phyloP scores from a whole-genome alignment of 1,140 invertebrate genomes.

The Heliconius himera region DNA sequence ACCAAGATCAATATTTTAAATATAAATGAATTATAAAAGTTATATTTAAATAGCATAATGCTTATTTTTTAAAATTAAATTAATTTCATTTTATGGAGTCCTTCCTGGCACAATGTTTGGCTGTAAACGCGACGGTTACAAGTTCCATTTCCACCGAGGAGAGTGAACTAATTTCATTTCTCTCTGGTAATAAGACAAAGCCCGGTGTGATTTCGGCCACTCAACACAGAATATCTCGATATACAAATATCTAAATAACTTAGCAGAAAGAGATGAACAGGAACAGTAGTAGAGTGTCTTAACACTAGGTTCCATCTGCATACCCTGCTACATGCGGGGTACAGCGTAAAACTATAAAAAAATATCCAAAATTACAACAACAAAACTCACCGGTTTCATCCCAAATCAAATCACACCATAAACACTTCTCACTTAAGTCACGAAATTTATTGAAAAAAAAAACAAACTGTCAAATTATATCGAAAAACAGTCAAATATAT shows the following conservation, averaged over 20 bases:
- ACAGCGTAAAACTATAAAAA: neutral
- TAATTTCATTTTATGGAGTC: no score
- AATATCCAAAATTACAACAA: neutral
- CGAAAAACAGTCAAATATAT: conserved; percentile 1
- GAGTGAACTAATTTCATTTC: neutral
- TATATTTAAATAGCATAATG: no score
- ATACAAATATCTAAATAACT: neutral
- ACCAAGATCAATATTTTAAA: no score
- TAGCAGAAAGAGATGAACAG: neutral
- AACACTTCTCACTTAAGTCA: conserved; percentile 17
- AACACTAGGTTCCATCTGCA: neutral
- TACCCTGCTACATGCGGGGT: neutral
- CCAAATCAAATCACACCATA: conserved; percentile 1
- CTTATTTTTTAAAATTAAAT: no score
- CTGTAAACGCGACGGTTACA: neutral
- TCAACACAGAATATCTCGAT: neutral
- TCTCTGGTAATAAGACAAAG: neutral
- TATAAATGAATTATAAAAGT: no score
- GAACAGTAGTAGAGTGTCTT: neutral
- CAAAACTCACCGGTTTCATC: neutral
- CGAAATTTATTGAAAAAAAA: conserved; percentile 25
- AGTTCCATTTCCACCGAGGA: neutral
- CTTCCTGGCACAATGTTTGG: neutral
- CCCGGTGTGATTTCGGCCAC: neutral
- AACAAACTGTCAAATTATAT: conserved; percentile 33